Percentiles rank a stretch among this genome's conserved stretches.
These are phyloP conservation scores for Drosophila baimaii DNA, from an alignment of 1,140 invertebrate genomes.

Conservation along the genomic window DNA sequence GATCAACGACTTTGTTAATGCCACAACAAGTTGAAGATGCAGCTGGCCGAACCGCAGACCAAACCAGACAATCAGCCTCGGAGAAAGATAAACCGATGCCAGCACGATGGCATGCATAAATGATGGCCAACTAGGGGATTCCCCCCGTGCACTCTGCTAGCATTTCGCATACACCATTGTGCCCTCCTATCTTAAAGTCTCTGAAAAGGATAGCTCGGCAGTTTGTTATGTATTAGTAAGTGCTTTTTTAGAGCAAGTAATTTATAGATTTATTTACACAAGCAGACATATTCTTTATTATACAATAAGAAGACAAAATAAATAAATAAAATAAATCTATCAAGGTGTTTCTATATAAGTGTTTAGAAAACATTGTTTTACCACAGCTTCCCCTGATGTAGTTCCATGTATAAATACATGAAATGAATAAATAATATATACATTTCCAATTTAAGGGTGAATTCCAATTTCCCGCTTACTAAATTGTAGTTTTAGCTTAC, in stretches of 20 bases:
- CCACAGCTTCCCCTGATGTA: not conserved
- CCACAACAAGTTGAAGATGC: slow-evolving; percentile 72
- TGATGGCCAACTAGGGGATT: slow-evolving; percentile 37
- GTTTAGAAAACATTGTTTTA: not conserved
- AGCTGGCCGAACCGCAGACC: slow-evolving; percentile 51
- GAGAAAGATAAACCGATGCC: slow-evolving; percentile 64
- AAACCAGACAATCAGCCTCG: slow-evolving; percentile 36
- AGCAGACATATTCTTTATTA: too few relatives aligned
- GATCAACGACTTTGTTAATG: slow-evolving; percentile 81
- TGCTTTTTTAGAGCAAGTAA: too few relatives aligned
- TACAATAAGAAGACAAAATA: too few relatives aligned
- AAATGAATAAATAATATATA: not conserved
- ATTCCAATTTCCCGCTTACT: not conserved
- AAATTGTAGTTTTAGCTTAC: not conserved
- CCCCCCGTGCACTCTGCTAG: not conserved
- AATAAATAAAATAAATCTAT: too few relatives aligned
- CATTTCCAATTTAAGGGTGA: too few relatives aligned
- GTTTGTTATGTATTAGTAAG: not conserved
- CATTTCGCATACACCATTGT: not conserved
- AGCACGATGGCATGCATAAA: slow-evolving; percentile 57
- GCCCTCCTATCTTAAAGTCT: not conserved
- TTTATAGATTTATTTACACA: not conserved
- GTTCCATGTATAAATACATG: not conserved
- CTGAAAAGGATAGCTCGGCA: not conserved
- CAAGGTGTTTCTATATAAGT: not conserved